A percentile compares a stretch with the other conserved stretches of the same genome.
Evolutionary conservation across 2,797 vertebrate genomes (phyloP).

Genomic region (Craterocephalus amniculus): DNA sequence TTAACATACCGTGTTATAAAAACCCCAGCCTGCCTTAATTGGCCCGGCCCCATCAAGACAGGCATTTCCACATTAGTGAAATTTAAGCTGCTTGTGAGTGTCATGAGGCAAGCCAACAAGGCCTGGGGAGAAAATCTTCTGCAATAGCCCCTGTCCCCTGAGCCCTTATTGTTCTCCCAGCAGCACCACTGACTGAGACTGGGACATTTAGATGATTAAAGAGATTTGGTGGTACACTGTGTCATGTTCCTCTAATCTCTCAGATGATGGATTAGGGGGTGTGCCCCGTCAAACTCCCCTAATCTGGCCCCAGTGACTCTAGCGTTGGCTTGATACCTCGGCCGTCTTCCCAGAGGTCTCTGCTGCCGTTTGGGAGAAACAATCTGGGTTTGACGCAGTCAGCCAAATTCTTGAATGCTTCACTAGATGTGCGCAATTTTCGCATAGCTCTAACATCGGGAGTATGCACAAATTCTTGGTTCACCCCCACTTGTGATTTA

Average conservation of each 20-base stretch:
- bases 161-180: conserved; percentile 59
- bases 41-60: conserved; percentile 63
- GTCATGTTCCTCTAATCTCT: conserved; percentile 79
- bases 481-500: conserved; percentile 32
- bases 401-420: conserved; percentile 45
- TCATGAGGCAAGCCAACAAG: conserved; percentile 56
- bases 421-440: conserved; percentile 32
- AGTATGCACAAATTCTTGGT: no score
- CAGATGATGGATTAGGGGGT: conserved; percentile 79
- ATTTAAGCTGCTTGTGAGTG: conserved; percentile 67
- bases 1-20: conserved; percentile 57
- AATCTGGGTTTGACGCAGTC: conserved; percentile 17
- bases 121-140: conserved; percentile 53
- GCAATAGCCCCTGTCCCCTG: conserved; percentile 52
- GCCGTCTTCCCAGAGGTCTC: conserved; percentile 39
- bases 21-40: conserved; percentile 69
- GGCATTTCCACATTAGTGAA: conserved; percentile 57
- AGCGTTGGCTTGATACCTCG: conserved; percentile 43
- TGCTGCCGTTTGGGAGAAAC: conserved; percentile 32
- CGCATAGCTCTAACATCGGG: no score
- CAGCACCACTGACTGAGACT: conserved; percentile 57
- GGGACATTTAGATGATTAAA: conserved; percentile 80
- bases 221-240: conserved; percentile 70
- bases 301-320: conserved; percentile 67
- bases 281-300: conserved; percentile 63